Evolutionary conservation across 1,140 invertebrate species (phyloP).

Genomic region (Meloidogyne floridensis): DNA sequence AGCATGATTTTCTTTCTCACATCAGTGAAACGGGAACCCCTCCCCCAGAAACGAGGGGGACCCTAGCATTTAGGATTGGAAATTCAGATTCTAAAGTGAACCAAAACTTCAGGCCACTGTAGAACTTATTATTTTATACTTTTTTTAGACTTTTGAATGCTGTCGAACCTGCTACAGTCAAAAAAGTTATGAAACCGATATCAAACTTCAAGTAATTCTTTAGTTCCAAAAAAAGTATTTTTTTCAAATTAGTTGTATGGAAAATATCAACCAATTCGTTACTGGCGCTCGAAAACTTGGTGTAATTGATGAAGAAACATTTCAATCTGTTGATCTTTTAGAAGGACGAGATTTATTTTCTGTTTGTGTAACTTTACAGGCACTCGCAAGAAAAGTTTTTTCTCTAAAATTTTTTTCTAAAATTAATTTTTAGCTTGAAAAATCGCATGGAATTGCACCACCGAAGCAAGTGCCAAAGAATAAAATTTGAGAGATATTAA

Average conservation of each 20-base stretch:
- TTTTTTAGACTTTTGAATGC: constrained; percentile 62
- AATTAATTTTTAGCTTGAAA: constrained; percentile 45
- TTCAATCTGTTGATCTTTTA: constrained; percentile 85
- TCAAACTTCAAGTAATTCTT: constrained; percentile 88
- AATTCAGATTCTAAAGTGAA: too few species aligned
- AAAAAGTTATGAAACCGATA: constrained; percentile 78
- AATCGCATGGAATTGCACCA: constrained; percentile 42
- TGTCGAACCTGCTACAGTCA: constrained; percentile 74
- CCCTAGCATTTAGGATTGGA: too few species aligned
- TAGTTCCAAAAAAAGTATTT: not conserved
- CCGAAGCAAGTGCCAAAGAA: constrained; percentile 49
- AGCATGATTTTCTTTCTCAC: too few species aligned
- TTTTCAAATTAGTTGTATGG: constrained; percentile 78
- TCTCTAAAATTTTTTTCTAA: not conserved
- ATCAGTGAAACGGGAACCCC: too few species aligned
- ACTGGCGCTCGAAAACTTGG: constrained; percentile 81
- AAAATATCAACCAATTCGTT: constrained; percentile 93
- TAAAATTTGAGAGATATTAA: constrained; percentile 31
- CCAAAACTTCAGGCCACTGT: not conserved
- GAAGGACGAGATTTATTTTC: constrained; percentile 91
- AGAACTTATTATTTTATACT: not conserved
- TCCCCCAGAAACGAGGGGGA: too few species aligned
- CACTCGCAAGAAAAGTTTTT: constrained; percentile 86
- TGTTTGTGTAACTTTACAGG: constrained; percentile 89
- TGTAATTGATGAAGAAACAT: constrained; percentile 88